Conservation (phyloP, 2,888 invertebrate species). For the Lasioglossum leucozonium region DNA sequence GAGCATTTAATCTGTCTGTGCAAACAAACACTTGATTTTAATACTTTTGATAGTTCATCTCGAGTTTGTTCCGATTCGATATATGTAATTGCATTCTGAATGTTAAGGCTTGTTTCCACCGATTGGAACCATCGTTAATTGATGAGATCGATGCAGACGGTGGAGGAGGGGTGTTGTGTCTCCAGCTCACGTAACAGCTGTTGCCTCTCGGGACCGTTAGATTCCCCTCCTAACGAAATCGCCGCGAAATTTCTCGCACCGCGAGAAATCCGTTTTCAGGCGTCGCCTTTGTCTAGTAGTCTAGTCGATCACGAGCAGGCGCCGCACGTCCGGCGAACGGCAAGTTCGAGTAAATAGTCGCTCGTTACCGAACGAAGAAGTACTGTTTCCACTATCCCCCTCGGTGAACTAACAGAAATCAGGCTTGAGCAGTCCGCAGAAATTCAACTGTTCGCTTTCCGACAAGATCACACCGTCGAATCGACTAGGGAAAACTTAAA, state of each 20-base stretch:
- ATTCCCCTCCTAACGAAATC: not conserved
- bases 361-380: not conserved
- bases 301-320: constrained; percentile 8
- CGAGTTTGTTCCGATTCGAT: not conserved
- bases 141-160: no score
- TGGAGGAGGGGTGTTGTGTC: not conserved
- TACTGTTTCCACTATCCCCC: not conserved
- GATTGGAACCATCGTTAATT: not conserved
- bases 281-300: not conserved
- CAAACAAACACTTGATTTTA: no score
- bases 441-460: not conserved
- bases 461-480: no score
- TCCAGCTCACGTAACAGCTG: not conserved
- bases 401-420: not conserved
- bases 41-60: not conserved
- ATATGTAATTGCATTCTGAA: no score
- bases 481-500: no score
- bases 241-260: not conserved
- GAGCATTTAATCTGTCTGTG: no score
- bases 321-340: not conserved
- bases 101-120: not conserved
- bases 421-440: not conserved
- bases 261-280: not conserved
- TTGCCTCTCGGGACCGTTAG: not conserved
- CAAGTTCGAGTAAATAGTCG: not conserved